A percentile compares a stretch with the other conserved stretches of the same genome.
Evolutionary conservation across 2,888 invertebrate genomes (phyloP).

Genomic region (Ormyrus rosae): DNA sequence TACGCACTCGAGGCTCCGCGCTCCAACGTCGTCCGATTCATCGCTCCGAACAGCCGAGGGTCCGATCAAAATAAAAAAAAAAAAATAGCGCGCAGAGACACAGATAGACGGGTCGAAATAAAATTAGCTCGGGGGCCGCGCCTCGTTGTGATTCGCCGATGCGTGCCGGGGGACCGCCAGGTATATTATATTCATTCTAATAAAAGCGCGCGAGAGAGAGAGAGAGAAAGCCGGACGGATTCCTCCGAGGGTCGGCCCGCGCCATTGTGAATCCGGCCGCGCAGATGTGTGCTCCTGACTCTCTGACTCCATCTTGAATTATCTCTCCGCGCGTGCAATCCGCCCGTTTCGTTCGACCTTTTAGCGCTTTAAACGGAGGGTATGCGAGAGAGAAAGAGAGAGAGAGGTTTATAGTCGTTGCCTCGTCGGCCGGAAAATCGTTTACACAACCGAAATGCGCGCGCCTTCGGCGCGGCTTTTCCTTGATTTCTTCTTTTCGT

Average conservation of each 20-base stretch:
- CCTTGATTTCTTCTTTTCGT: not conserved
- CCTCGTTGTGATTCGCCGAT: slow-evolving; percentile 60
- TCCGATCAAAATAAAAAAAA: slow-evolving; percentile 2
- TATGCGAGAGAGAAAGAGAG: too few relatives aligned
- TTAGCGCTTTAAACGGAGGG: slow-evolving; percentile 29
- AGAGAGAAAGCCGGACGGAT: not conserved
- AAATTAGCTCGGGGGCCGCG: slow-evolving; percentile 37
- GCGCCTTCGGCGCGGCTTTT: not conserved
- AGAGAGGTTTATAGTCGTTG: not conserved
- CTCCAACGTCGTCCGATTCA: not conserved
- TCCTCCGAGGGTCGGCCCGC: slow-evolving; percentile 7
- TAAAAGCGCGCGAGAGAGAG: slow-evolving; percentile 2
- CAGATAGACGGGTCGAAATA: not conserved
- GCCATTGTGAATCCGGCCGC: slow-evolving; percentile 8
- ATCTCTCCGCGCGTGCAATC: slow-evolving; percentile 58
- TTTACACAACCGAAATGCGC: slow-evolving; percentile 15
- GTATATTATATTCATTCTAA: too few relatives aligned
- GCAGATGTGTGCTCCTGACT: slow-evolving; percentile 69
- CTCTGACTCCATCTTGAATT: slow-evolving; percentile 74
- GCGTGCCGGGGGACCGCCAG: slow-evolving; percentile 51
- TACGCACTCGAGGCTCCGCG: not conserved
- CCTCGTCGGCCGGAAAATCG: slow-evolving; percentile 33
- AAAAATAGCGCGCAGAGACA: not conserved
- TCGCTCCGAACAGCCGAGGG: not conserved
- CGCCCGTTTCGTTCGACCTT: slow-evolving; percentile 13